Percentiles rank a stretch among this genome's conserved stretches.
phyloP scores from a whole-genome alignment of 2,113 vertebrate genomes.

The Tyrannus savana region DNA sequence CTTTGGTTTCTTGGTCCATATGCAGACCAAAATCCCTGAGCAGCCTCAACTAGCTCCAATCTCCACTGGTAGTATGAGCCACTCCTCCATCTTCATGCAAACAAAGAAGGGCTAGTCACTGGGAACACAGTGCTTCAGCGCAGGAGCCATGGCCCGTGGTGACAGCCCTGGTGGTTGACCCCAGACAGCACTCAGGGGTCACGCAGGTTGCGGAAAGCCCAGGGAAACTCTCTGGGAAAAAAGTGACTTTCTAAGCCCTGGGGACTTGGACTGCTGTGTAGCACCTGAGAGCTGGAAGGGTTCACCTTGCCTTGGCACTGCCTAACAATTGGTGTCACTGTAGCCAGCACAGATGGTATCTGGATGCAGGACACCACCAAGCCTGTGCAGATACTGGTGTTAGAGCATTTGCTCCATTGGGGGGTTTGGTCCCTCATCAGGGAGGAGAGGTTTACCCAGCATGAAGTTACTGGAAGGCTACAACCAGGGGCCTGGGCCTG shows the following conservation, averaged over 20 bases:
- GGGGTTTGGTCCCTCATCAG: not conserved
- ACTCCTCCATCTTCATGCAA: not conserved
- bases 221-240: not conserved
- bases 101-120: rapidly evolving
- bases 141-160: rapidly evolving
- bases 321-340: not conserved
- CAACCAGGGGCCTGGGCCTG: too few species aligned
- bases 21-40: rapidly evolving
- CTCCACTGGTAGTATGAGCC: too few species aligned
- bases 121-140: rapidly evolving
- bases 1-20: not conserved
- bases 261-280: not conserved
- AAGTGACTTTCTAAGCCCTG: rapidly evolving
- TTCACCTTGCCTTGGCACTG: not conserved
- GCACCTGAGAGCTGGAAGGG: not conserved
- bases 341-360: not conserved
- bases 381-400: not conserved
- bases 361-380: rapidly evolving
- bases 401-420: not conserved
- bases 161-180: not conserved
- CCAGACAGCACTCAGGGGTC: rapidly evolving
- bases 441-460: not conserved
- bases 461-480: not conserved
- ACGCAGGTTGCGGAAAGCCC: not conserved
- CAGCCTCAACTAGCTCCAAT: not conserved